phyloP scores from a whole-genome alignment of 1,140 invertebrate species.

The Drosophila ambigua region DNA sequence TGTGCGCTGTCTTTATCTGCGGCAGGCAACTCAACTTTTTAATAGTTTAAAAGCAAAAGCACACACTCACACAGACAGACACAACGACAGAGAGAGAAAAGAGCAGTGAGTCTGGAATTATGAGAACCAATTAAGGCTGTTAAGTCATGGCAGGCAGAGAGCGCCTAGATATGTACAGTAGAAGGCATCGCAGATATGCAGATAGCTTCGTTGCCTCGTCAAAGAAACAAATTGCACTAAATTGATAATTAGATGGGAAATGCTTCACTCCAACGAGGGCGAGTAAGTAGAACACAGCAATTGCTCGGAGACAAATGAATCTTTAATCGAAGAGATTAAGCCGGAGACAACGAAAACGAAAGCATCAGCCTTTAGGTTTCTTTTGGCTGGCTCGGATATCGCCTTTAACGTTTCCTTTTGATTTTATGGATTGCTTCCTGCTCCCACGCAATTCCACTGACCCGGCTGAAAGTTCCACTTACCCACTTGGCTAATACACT shows the following conservation, averaged over 20 bases:
- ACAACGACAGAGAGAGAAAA: neutral
- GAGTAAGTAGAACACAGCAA: conserved; percentile 12
- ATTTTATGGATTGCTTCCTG: conserved; percentile 22
- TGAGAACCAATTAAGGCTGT: conserved; percentile 65
- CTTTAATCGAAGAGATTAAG: conserved; percentile 17
- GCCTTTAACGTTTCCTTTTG: neutral
- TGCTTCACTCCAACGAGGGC: neutral
- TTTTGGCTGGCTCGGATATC: too few relatives aligned
- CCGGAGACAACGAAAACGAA: neutral
- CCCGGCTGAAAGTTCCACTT: conserved; percentile 53
- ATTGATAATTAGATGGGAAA: conserved; percentile 74
- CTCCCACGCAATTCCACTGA: conserved; percentile 56
- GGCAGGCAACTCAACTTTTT: conserved; percentile 69
- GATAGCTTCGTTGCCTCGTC: conserved; percentile 37
- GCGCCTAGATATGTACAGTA: conserved; percentile 31
- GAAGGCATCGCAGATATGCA: conserved; percentile 41
- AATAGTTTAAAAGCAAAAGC: conserved; percentile 74
- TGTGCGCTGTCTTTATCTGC: conserved; percentile 45
- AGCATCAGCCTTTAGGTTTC: conserved; percentile 14
- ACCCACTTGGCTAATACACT: conserved; percentile 64
- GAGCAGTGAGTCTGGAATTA: conserved; percentile 29
- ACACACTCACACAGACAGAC: conserved; percentile 20
- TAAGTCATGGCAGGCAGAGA: conserved; percentile 53
- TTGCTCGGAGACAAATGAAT: conserved; percentile 1
- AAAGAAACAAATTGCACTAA: conserved; percentile 75